Conservation (phyloP, 2,113 vertebrate species). For the Prunella fulvescens region DNA sequence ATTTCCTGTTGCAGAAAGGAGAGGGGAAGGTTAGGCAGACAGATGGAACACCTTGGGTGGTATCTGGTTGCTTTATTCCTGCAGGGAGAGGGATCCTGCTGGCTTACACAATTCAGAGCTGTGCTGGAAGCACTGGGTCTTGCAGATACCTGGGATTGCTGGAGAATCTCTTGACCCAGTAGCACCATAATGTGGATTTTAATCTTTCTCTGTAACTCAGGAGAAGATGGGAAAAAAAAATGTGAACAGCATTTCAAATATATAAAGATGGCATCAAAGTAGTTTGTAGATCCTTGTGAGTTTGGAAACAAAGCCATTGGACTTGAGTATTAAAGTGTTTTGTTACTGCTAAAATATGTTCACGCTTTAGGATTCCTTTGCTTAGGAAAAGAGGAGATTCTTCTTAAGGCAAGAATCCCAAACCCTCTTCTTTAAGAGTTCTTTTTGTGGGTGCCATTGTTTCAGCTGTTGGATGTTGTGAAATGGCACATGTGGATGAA, state of each 20-base stretch:
- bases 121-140: neutral
- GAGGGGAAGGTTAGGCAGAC: neutral
- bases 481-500: neutral
- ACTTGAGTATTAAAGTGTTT: neutral
- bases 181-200: neutral
- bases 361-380: neutral
- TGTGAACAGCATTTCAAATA: neutral
- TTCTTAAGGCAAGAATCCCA: neutral
- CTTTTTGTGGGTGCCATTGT: neutral
- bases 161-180: neutral
- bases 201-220: neutral
- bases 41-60: neutral
- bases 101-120: neutral
- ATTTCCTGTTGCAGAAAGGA: neutral
- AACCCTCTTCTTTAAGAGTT: neutral
- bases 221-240: neutral
- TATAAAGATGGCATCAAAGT: neutral
- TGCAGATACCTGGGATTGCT: neutral
- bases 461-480: neutral
- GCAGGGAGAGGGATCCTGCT: neutral
- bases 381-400: neutral
- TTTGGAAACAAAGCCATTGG: neutral
- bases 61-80: neutral
- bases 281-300: neutral
- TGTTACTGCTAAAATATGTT: neutral